phyloP scores from a whole-genome alignment of 1,140 invertebrate genomes.

The Drosophila pseudoobscura region DNA sequence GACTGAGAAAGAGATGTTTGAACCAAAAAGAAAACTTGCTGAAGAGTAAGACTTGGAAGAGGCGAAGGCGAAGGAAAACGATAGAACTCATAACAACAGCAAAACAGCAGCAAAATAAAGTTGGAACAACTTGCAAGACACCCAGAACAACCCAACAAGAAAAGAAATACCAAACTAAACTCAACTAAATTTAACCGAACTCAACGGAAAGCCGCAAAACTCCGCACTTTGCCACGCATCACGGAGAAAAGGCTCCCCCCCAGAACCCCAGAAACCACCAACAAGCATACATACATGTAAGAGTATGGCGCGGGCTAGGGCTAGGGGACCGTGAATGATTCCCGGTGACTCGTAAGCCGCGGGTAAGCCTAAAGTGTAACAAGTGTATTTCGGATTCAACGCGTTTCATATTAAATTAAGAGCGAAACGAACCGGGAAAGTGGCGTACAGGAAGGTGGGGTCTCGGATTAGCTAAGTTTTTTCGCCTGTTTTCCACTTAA shows the following conservation, averaged over 20 bases:
- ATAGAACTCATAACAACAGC: slow-evolving; percentile 28
- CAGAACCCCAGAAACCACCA: slow-evolving; percentile 12
- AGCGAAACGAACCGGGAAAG: slow-evolving; percentile 7
- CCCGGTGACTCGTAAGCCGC: slow-evolving; percentile 26
- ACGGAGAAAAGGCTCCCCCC: too few relatives aligned
- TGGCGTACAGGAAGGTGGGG: too few relatives aligned
- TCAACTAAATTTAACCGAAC: slow-evolving; percentile 21
- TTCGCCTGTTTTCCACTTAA: background rate
- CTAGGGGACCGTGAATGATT: slow-evolving; percentile 24
- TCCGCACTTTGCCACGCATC: slow-evolving; percentile 1
- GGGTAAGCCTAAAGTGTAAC: slow-evolving; percentile 36
- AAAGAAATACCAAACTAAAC: slow-evolving; percentile 38
- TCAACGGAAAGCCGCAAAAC: slow-evolving; percentile 40
- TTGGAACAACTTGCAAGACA: slow-evolving; percentile 20
- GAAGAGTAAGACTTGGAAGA: slow-evolving; percentile 29
- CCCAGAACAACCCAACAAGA: slow-evolving; percentile 32
- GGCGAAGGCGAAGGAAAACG: slow-evolving; percentile 13
- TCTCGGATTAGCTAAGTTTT: too few relatives aligned
- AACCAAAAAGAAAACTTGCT: slow-evolving; percentile 40
- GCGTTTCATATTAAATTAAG: slow-evolving; percentile 35
- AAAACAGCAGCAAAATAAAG: slow-evolving; percentile 16
- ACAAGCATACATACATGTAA: slow-evolving; percentile 28
- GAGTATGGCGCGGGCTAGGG: slow-evolving; percentile 22
- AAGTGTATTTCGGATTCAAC: slow-evolving; percentile 38
- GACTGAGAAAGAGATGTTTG: slow-evolving; percentile 7